Conservation (phyloP, 2,888 invertebrate genomes). For the Noctua fimbriata region DNA sequence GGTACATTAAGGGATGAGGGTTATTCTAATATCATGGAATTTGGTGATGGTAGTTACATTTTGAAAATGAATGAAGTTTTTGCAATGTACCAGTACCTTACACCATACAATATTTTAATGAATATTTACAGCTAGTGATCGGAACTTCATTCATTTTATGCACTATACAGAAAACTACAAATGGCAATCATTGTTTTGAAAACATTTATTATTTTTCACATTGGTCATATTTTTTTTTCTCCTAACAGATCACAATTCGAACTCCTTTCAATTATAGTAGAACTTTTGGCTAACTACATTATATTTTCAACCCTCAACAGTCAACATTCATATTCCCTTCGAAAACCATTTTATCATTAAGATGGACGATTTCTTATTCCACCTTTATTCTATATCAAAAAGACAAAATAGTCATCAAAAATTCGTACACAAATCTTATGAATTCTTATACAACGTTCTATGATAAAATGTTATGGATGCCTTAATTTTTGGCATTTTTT, state of each 20-base stretch:
- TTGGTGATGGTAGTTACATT: constrained; percentile 61
- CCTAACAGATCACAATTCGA: constrained; percentile 85
- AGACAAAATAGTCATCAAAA: constrained; percentile 87
- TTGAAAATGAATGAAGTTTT: constrained; percentile 71
- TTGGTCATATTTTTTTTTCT: constrained; percentile 84
- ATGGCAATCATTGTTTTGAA: constrained; percentile 79
- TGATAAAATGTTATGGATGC: constrained; percentile 74
- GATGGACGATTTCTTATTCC: constrained; percentile 81
- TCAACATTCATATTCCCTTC: constrained; percentile 71
- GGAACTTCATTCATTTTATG: constrained; percentile 75
- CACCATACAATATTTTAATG: neutral
- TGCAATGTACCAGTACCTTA: constrained; percentile 27
- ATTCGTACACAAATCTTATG: constrained; percentile 84
- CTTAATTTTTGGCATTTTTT: constrained; percentile 76
- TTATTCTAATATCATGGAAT: constrained; percentile 61
- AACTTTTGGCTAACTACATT: constrained; percentile 77
- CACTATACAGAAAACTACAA: constrained; percentile 74
- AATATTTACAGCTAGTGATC: constrained; percentile 35
- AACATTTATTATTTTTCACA: constrained; percentile 89
- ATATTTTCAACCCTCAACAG: constrained; percentile 67
- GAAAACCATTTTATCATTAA: constrained; percentile 68
- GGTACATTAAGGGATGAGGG: constrained; percentile 65
- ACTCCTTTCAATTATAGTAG: constrained; percentile 72
- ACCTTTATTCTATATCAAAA: constrained; percentile 76
- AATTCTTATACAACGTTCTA: constrained; percentile 76